phyloP scores from a whole-genome alignment of 2,888 invertebrate species.

The Drosophila cognata region DNA sequence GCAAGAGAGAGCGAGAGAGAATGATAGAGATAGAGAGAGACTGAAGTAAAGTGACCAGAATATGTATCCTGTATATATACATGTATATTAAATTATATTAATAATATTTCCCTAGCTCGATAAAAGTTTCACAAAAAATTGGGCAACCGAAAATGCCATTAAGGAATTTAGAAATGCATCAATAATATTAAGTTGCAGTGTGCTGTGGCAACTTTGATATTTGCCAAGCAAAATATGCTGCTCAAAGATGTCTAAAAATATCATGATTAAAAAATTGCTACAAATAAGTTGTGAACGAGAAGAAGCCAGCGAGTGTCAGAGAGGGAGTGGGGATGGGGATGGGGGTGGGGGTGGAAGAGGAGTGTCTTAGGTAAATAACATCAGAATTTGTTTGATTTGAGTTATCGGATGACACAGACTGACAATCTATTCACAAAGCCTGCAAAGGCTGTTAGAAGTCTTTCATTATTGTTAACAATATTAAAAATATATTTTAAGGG shows the following conservation, averaged over 20 bases:
- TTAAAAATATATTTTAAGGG: constrained; percentile 32
- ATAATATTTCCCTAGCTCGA: neutral
- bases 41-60: constrained; percentile 3
- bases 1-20: neutral
- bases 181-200: neutral
- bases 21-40: neutral
- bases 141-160: neutral
- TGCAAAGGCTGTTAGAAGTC: constrained; percentile 21
- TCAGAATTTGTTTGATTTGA: constrained; percentile 25
- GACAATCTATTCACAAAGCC: constrained; percentile 8
- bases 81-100: neutral
- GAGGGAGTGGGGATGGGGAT: neutral
- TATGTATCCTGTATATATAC: neutral
- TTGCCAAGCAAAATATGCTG: constrained; percentile 1
- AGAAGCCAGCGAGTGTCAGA: neutral
- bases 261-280: neutral
- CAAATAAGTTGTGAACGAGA: neutral
- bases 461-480: constrained; percentile 39
- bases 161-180: neutral
- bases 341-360: neutral
- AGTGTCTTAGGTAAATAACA: neutral
- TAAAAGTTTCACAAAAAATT: neutral
- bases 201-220: constrained; percentile 6
- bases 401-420: constrained; percentile 8
- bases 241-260: neutral